Evolutionary conservation across 2,797 vertebrate genomes (phyloP).

Genomic region (Thripadectes ignobilis): DNA sequence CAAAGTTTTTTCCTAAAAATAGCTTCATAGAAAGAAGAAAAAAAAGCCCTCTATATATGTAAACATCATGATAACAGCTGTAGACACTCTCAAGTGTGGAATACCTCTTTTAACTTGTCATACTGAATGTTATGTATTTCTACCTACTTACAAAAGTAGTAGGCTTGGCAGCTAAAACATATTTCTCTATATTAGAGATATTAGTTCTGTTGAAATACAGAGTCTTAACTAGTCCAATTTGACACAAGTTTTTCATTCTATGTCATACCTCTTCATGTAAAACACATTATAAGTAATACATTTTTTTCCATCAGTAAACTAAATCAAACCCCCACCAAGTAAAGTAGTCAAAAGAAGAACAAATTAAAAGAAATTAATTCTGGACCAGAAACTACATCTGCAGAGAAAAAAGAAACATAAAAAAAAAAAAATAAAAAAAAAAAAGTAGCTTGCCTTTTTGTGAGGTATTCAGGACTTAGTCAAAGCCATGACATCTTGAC

Average conservation of each 20-base stretch:
- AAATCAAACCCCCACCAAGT: not conserved
- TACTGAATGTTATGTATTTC: not conserved
- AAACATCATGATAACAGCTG: not conserved
- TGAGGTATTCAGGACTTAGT: not conserved
- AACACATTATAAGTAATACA: not conserved
- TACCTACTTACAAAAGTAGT: not conserved
- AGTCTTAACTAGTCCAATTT: not conserved
- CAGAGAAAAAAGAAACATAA: not conserved
- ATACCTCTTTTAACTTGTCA: not conserved
- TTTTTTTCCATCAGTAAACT: not conserved
- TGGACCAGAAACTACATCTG: not conserved
- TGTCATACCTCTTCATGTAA: not conserved
- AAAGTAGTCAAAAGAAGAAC: not conserved
- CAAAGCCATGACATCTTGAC: not conserved
- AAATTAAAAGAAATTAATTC: not conserved
- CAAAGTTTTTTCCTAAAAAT: not conserved
- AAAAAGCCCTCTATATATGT: rapidly evolving
- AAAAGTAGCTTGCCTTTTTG: rapidly evolving
- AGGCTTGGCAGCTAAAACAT: not conserved
- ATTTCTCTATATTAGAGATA: not conserved
- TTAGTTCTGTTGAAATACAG: not conserved
- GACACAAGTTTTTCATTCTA: not conserved
- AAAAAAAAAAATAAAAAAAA: not conserved
- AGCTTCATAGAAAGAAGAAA: not conserved
- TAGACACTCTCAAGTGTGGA: not conserved